A percentile compares a stretch with the other conserved stretches of the same genome.
Evolutionary conservation across 2,797 vertebrate species (phyloP).

Genomic region (Phaenicophaeus curvirostris): DNA sequence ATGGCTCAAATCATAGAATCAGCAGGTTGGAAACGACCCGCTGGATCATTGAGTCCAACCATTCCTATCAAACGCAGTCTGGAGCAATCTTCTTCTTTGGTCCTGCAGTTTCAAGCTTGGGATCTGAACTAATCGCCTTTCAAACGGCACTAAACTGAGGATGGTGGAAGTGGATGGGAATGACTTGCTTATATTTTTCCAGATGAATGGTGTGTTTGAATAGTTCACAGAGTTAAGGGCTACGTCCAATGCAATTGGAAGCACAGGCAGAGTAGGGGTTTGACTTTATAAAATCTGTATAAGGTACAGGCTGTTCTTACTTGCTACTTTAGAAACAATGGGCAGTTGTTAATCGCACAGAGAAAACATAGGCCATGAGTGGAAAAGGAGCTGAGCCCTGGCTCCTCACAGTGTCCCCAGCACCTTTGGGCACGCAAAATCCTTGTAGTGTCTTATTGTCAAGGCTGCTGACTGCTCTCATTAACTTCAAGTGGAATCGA

Average conservation of each 20-base stretch:
- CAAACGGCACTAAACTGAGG: background rate
- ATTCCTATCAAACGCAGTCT: rapidly evolving
- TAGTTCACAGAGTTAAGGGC: background rate
- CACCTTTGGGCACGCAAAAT: constrained; percentile 27
- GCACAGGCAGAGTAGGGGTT: background rate
- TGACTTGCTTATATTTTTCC: background rate
- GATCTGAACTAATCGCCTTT: background rate
- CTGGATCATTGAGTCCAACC: too few relatives aligned
- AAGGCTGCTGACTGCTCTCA: constrained; percentile 46
- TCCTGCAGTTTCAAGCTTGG: background rate
- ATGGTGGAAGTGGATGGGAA: background rate
- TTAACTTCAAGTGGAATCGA: constrained; percentile 56
- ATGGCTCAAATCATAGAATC: too few relatives aligned
- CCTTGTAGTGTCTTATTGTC: constrained; percentile 1
- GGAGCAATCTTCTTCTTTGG: background rate
- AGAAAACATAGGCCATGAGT: background rate
- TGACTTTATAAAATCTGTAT: background rate
- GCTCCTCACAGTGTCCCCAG: background rate
- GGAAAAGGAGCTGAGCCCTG: background rate
- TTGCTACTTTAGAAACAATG: background rate
- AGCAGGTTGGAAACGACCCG: too few relatives aligned
- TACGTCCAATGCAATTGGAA: rapidly evolving
- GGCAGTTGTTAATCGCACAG: background rate
- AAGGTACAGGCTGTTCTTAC: background rate
- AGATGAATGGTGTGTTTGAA: background rate